These are phyloP conservation scores for Nowickia ferox DNA, from an alignment of 2,888 invertebrate species.

Conservation along the genomic window DNA sequence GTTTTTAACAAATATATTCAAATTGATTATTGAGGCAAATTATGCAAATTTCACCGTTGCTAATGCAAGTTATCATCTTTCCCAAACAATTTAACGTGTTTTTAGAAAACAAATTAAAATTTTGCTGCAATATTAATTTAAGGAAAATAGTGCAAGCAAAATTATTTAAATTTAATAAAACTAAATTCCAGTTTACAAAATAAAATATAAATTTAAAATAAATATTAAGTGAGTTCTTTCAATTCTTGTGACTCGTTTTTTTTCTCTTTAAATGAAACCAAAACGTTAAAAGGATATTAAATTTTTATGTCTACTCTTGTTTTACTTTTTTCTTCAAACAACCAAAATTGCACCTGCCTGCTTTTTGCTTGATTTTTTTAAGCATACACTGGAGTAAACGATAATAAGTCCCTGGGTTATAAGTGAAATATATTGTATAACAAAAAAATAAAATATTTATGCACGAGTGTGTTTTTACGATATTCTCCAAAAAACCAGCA, in stretches of 20 bases:
- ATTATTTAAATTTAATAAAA: neutral
- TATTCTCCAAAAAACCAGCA: constrained; percentile 51
- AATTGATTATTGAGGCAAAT: too few species aligned
- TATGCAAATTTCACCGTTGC: too few species aligned
- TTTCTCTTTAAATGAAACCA: neutral
- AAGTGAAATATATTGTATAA: neutral
- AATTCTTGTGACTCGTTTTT: neutral
- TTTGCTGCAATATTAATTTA: too few species aligned
- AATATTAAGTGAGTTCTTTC: too few species aligned
- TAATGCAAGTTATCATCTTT: too few species aligned
- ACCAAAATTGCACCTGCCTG: constrained; percentile 52
- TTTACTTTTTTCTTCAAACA: constrained; percentile 9
- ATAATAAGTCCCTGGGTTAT: constrained; percentile 36
- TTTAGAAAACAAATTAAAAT: too few species aligned
- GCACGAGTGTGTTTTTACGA: constrained; percentile 4
- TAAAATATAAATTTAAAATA: neutral
- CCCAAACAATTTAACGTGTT: too few species aligned
- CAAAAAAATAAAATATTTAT: constrained; percentile 14
- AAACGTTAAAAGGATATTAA: constrained; percentile 15
- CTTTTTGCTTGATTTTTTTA: constrained; percentile 10
- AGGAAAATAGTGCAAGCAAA: neutral
- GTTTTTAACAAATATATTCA: too few species aligned
- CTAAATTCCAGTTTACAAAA: neutral
- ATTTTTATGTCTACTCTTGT: neutral
- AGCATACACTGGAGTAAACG: constrained; percentile 36